These are phyloP conservation scores for Anarsia innoxiella DNA, from an alignment of 2,888 invertebrate species.

Conservation along the genomic window DNA sequence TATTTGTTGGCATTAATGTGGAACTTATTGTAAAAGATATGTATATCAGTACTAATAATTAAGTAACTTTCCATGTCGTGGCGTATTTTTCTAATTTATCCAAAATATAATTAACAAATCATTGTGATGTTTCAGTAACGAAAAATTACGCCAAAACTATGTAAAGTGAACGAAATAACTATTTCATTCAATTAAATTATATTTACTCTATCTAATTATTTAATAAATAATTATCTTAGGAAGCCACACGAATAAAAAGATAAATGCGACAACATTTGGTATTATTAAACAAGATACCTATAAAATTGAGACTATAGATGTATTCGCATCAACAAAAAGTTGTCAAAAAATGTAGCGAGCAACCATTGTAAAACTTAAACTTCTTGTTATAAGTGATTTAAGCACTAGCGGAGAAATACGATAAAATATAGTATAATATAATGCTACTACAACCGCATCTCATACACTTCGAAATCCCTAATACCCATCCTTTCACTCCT, in stretches of 20 bases:
- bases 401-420: neutral
- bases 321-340: too few relatives aligned
- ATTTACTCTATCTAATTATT: slow-evolving; percentile 22
- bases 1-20: slow-evolving; percentile 27
- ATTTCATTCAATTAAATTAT: too few relatives aligned
- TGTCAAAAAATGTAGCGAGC: too few relatives aligned
- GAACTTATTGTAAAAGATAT: slow-evolving; percentile 67
- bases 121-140: too few relatives aligned
- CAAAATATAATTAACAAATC: too few relatives aligned
- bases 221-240: slow-evolving; percentile 16
- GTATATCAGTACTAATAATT: slow-evolving; percentile 38
- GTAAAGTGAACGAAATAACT: slow-evolving; percentile 10
- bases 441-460: neutral
- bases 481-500: neutral
- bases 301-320: too few relatives aligned
- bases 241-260: slow-evolving; percentile 15
- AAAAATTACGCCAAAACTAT: slow-evolving; percentile 15
- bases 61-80: slow-evolving; percentile 25
- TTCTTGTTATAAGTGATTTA: too few relatives aligned
- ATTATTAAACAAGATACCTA: too few relatives aligned
- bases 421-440: neutral
- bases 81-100: slow-evolving; percentile 2
- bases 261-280: slow-evolving; percentile 58
- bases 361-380: too few relatives aligned
- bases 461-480: neutral